Evolutionary conservation across 2,797 vertebrate genomes (phyloP), one percentile per base, ranked within the genome.

Genomic region (Choloepus didactylus): DNA sequence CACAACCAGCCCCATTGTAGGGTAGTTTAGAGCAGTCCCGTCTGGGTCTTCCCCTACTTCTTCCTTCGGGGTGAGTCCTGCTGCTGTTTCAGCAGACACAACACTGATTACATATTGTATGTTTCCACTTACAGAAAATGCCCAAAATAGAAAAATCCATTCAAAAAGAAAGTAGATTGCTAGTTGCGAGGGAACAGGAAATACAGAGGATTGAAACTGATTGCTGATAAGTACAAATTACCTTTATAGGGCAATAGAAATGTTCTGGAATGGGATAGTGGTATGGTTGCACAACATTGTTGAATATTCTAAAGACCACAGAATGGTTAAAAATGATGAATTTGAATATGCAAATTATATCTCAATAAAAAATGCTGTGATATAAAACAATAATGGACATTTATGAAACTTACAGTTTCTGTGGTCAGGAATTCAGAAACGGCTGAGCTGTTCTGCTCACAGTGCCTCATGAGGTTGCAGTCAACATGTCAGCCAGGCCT

Each of bases 321-420:
- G 27, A 75, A 81, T 27, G 72, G 66, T 75, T 82, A 60, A 89
- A 93, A 89, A 91, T 59, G 62, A 16, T 59, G 41, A 84, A 4
- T 44, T 72, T 89, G 66, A 35, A 3, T 51, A 67, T 41, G 14
- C 54, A 29, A 79, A 86, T 31, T 93, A 16, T 70, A 87, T 90
- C 86, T 70, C 3, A 38, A 27, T 62, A 60, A 62, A 44, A 54
- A 88, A 85, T 79, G 56, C 72, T 31, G 11, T 14, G 86, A 70
- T 54, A 54, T 54, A 54, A 85, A 76, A 81, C 18, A 86, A 46
- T 87, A 79, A 83, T 70, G 62, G 87, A 80, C 12, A 87, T 44
- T 95, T 70, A 76, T 79, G 59, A 90, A 67, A 94, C 89, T 96
- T 69, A 94, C 81, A 41, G 77, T 88, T 93, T 94, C 9, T 77